Percentiles rank a stretch among this genome's conserved stretches.
Conservation (phyloP, 2,797 vertebrate species). For the Cossypha dichroa region DNA sequence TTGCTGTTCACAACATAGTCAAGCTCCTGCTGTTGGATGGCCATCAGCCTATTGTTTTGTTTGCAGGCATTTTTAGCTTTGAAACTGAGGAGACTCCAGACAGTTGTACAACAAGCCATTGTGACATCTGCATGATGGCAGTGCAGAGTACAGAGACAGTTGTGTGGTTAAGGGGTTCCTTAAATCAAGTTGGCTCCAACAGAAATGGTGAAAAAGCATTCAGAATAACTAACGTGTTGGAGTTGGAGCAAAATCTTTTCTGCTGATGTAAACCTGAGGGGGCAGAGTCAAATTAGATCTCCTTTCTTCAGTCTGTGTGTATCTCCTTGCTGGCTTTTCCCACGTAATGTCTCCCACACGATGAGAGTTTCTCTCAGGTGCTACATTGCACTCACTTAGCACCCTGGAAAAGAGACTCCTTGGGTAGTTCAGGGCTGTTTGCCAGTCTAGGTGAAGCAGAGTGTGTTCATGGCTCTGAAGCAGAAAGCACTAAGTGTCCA, state of each 20-base stretch:
- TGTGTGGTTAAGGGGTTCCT: not conserved
- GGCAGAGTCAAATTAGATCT: not conserved
- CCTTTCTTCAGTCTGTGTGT: not conserved
- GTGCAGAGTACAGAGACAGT: not conserved
- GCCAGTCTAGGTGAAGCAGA: not conserved
- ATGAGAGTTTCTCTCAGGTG: not conserved
- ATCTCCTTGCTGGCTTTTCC: not conserved
- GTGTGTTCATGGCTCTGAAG: not conserved
- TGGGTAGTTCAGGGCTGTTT: not conserved
- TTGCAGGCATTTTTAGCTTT: not conserved
- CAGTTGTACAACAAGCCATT: not conserved
- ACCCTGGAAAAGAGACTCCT: not conserved
- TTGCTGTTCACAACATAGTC: not conserved
- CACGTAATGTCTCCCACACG: not conserved
- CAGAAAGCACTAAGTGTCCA: constrained; percentile 35
- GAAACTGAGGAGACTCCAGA: not conserved
- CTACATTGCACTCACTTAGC: not conserved
- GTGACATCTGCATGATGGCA: not conserved
- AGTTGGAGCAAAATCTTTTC: not conserved
- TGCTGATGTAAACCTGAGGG: not conserved
- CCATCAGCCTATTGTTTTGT: not conserved
- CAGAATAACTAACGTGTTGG: not conserved
- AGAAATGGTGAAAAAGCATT: not conserved
- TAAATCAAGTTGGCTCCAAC: not conserved
- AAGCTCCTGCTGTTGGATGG: not conserved